Base-by-base conservation (phyloP, 1,140 invertebrate species). In the Bombus balteatus region DNA sequence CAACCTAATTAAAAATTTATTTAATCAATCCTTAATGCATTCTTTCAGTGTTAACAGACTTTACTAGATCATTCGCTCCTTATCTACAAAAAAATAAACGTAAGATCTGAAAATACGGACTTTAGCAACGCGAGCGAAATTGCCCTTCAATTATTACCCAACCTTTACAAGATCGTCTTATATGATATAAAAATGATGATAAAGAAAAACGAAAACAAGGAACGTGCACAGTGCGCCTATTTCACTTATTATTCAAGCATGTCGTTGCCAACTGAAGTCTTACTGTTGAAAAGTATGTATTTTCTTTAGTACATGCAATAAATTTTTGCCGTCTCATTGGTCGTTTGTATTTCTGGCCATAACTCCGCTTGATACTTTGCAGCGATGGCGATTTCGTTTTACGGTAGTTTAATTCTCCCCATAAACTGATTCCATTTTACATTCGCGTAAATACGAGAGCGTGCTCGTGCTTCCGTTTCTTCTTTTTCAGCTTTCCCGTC, bases 281-380 rank as follows among this genome's bases (percentile, higher is more conserved):
- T 80, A 37, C 37, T 80, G 53, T 37, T 32, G 37, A 28, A 70
- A 78, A 84, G 83, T 72, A 80, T 85, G 83, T 72, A 80, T 80
- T 85, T 85, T 53, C 77, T 85, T 85, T 73, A 80, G 83, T 65
- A 83, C 74, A 77, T 66, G 66, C 66, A 71, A 85, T 85, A 85
- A 85, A 85, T 85, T 85, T 85, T 80, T 78, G 53, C 57, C 83
- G 57, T 87, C 85, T 90, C 81, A 87, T 91, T 90, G 88, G 87
- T 88, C 83, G 83, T 92, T 92, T 81, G 87, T 92, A 91, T 91
- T 92, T 87, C 71, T 62, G 47, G 73, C 76, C 65, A 39, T 89
- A 85, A 89, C 86, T 81, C 83, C 65, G 81, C 71, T 80, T 83
- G 90, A 89, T 88, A 91, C 82, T 83, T 85, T 47, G 79, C 81